Base-by-base conservation (phyloP, 2,888 invertebrate genomes). In the Agrotis exclamationis region DNA sequence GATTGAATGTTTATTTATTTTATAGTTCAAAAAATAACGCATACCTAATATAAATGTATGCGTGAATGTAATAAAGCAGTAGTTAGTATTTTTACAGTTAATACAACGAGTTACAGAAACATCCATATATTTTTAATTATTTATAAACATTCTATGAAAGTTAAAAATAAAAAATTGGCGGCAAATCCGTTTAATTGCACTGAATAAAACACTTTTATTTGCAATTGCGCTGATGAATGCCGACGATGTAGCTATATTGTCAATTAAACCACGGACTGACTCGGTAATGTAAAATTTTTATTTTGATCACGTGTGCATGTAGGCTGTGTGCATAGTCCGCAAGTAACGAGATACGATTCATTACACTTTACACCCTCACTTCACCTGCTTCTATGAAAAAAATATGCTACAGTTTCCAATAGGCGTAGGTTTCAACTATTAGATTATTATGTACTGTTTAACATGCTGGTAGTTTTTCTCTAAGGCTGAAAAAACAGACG, bases 201-300 rank as follows among this genome's bases (percentile, higher is more conserved):
- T 88, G 88, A 88, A 89, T 89, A 86, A 86, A 88, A 88, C 79
- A 87, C 83, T 88, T 89, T 90, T 88, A 89, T 89, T 87, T 86
- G 87, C 86, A 87, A 88, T 88, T 86, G 87, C 72, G 84, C 78
- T 88, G 84, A 90, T 90, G 86, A 91, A 89, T 83, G 81, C 82
- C 79, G 69, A 80, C 80, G 80, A 83, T 87, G 85, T 86, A 86
- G 84, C 86, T 88, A 86, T 87, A 89, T 88, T 88, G 91, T 89
- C 92, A 93, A 93, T 93, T 92, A 91, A 90, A 87, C 88, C 87
- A 80, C 88, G 84, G 75, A 79, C 86, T 81, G 88, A 78, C 81
- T 85, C 76, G 82, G 85, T 90, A 89, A 91, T 90, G 88, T 91
- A 88, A 90, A 91, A 91, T 92, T 91, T 89, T 86, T 90, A 93